A percentile compares a stretch with the other conserved stretches of the same genome.
Conservation (phyloP, 2,113 vertebrate species). For the Mesembrinibis cayennensis region DNA sequence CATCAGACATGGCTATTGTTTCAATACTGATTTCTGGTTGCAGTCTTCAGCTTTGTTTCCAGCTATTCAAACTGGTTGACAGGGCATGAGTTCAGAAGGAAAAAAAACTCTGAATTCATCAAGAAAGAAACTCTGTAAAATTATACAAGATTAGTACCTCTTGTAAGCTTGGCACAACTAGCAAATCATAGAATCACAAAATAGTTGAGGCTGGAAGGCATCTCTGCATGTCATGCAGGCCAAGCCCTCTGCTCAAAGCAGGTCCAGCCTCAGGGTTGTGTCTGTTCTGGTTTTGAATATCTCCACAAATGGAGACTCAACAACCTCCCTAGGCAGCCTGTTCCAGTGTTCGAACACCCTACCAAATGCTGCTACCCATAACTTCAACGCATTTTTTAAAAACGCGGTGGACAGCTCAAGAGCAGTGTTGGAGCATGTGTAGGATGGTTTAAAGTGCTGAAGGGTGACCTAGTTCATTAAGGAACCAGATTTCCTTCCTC, state of each 20-base stretch:
- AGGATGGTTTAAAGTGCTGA: not conserved
- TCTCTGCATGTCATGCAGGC: accelerated
- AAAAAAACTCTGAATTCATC: not conserved
- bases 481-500: not conserved
- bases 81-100: not conserved
- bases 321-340: not conserved
- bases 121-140: not conserved
- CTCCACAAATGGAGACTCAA: not conserved
- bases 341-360: not conserved
- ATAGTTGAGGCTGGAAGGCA: not conserved
- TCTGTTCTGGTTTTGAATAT: not conserved
- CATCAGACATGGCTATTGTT: not conserved
- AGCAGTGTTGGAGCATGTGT: too few relatives aligned
- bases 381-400: not conserved
- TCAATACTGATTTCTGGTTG: not conserved
- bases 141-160: not conserved
- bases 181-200: not conserved
- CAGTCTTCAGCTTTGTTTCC: not conserved
- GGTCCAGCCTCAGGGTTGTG: not conserved
- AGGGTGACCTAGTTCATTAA: not conserved
- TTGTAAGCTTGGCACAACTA: not conserved
- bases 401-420: not conserved
- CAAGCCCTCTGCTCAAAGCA: not conserved
- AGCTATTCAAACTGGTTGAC: not conserved
- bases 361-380: not conserved